These are phyloP conservation scores for Pholis gunnellus DNA, from an alignment of 2,113 vertebrate species.

Conservation along the genomic window DNA sequence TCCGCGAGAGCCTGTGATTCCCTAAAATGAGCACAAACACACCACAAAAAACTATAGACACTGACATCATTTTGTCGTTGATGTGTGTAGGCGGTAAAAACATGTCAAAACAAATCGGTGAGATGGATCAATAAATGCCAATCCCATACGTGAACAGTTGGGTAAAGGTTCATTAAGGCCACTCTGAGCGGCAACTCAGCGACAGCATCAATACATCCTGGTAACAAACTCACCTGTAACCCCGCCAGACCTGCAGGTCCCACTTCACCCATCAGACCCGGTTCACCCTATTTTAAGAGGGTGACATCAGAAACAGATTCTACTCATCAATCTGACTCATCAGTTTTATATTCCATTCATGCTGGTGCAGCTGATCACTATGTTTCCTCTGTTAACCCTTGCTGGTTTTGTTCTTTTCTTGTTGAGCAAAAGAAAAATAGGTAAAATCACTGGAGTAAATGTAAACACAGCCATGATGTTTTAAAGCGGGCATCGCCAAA, in stretches of 20 bases:
- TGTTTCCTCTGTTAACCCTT: background rate
- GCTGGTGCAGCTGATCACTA: background rate
- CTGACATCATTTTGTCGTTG: background rate
- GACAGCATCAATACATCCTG: background rate
- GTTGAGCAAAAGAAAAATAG: background rate
- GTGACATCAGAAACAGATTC: slow-evolving; percentile 15
- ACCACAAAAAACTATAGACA: background rate
- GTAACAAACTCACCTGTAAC: slow-evolving; percentile 75
- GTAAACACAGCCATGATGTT: background rate
- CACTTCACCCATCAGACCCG: slow-evolving; percentile 81
- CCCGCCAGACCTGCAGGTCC: slow-evolving; percentile 84
- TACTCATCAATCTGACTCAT: background rate
- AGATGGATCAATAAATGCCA: slow-evolving; percentile 14
- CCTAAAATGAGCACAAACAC: slow-evolving; percentile 68
- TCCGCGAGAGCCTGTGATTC: slow-evolving; percentile 78
- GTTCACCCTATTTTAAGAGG: slow-evolving; percentile 83
- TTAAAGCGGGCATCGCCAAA: background rate
- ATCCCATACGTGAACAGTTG: background rate
- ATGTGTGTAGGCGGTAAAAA: background rate
- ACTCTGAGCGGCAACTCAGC: background rate
- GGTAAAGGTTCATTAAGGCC: slow-evolving; percentile 12
- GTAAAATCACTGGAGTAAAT: background rate
- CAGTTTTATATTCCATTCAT: background rate
- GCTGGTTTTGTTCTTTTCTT: background rate
- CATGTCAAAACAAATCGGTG: background rate